Conservation (phyloP, 2,797 vertebrate genomes). For the Sciurus carolinensis region DNA sequence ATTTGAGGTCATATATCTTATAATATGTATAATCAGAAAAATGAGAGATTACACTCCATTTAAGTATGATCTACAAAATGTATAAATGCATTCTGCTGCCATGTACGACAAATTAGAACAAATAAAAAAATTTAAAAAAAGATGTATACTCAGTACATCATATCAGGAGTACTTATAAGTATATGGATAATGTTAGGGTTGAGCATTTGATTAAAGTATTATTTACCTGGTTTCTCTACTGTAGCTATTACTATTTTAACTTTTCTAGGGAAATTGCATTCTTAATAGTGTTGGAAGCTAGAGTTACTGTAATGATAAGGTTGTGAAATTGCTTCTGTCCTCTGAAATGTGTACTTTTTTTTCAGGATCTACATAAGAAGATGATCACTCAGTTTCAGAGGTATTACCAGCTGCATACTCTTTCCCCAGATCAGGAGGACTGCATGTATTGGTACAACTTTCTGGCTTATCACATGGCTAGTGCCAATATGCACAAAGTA, state of each 20-base stretch:
- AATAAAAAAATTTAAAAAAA: too few relatives aligned
- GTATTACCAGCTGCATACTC: conserved; percentile 88
- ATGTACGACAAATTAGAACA: too few relatives aligned
- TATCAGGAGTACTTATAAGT: not conserved
- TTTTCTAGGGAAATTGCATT: not conserved
- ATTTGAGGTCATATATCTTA: not conserved
- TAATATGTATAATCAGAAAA: too few relatives aligned
- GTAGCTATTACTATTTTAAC: not conserved
- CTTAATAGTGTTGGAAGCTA: conserved; percentile 36
- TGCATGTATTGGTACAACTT: conserved; percentile 97
- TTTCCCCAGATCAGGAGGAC: conserved; percentile 92
- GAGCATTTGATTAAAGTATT: conserved; percentile 39
- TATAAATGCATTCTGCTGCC: too few relatives aligned
- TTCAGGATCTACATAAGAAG: conserved; percentile 94
- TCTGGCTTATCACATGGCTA: conserved; percentile 96
- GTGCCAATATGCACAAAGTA: conserved; percentile 94
- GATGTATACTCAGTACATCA: not conserved
- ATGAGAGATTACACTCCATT: too few relatives aligned
- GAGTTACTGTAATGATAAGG: conserved; percentile 5
- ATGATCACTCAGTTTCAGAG: conserved; percentile 94
- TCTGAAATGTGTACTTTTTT: conserved; percentile 75
- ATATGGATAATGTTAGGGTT: not conserved
- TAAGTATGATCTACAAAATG: too few relatives aligned
- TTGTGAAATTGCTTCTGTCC: conserved; percentile 54
- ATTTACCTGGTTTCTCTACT: not conserved